Base-by-base conservation (phyloP, 2,888 invertebrate genomes). In the Ophioninae sp. region DNA sequence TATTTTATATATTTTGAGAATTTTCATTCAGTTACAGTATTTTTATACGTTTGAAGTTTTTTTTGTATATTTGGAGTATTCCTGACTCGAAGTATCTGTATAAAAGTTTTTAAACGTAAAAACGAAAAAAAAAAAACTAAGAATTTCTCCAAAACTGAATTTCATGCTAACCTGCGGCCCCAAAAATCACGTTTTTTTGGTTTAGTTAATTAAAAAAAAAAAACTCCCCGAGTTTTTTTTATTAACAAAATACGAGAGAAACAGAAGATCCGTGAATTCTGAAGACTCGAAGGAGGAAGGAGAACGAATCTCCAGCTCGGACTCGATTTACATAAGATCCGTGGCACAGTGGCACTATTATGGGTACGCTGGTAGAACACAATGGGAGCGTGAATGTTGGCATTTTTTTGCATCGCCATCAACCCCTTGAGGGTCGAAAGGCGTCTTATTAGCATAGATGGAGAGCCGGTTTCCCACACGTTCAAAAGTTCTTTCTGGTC, bases 281-380 rank as follows among this genome's bases (percentile, higher is more conserved):
- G n/a, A 39, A 79, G 77, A 77, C 17, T 67, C 69, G 72, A 57
- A 80, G 39, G 62, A 83, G 62, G 83, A 75, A 70, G 3, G 76
- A 68, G 69, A 84, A 84, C 73, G 61, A 77, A 76, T 39, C 30
- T 30, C 30, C 75, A 67, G 75, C 75, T 79, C 59, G 68, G 39
- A 80, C 64, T 69, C 86, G 85, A 89, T 90, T 90, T 88, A 87
- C 89, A 90, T 89, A 89, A 88, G 89, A 89, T 89, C 86, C 85
- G 88, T 87, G 87, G 88, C 81, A 84, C 87, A 87, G 87, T 88
- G 87, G 87, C 86, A 30, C 89, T 85, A 88, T 89, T 88, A 86
- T 87, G 77, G 62, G 81, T 73, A 73, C 73, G 64, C 83, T 79
- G 79, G 81, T 72, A 81, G 72, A 84, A 81, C 85, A 89, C 88